phyloP scores from a whole-genome alignment of 2,797 vertebrate genomes.

The Sylvia borin region DNA sequence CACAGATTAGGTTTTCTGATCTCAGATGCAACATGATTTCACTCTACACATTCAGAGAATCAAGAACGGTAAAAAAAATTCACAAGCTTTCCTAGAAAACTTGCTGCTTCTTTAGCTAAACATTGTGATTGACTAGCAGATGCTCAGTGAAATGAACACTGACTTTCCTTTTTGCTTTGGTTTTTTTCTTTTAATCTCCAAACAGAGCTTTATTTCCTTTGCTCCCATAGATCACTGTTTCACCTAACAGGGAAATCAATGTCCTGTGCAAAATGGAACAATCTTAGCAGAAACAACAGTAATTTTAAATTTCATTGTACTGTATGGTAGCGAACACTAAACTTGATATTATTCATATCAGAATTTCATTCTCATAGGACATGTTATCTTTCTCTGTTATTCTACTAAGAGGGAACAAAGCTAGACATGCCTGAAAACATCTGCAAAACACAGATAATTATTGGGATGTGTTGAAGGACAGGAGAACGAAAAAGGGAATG shows the following conservation, averaged over 20 bases:
- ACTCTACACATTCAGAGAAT: not conserved
- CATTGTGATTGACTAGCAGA: slow-evolving; percentile 1
- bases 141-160: not conserved
- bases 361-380: not conserved
- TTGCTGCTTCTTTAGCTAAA: not conserved
- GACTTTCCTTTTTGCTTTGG: not conserved
- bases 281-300: not conserved
- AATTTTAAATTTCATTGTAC: not conserved
- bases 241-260: not conserved
- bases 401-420: not conserved
- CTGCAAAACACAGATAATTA: not conserved
- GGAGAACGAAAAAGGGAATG: not conserved
- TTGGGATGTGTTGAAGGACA: not conserved
- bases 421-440: not conserved
- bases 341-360: not conserved
- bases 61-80: not conserved
- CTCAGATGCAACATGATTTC: not conserved
- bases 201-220: not conserved
- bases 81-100: not conserved
- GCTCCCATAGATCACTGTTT: not conserved
- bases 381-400: not conserved
- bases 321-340: not conserved
- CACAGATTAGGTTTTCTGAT: not conserved
- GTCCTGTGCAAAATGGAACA: not conserved
- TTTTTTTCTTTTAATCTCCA: not conserved